Percentiles rank a stretch among this genome's conserved stretches.
Evolutionary conservation across 2,888 invertebrate genomes (phyloP).

Genomic region (Pelosia muscerda): DNA sequence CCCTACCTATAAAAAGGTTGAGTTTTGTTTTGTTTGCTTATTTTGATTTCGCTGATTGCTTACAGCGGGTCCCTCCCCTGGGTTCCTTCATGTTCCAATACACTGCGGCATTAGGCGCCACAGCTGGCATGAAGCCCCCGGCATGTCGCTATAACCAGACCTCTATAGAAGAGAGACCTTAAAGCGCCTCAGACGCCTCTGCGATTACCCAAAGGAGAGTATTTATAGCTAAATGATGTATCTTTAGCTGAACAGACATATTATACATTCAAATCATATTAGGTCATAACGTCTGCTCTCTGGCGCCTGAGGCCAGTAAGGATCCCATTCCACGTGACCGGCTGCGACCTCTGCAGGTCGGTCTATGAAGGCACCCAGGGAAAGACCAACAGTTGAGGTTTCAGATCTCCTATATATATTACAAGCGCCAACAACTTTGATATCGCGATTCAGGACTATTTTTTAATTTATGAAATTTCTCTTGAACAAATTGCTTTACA

Average conservation of each 20-base stretch:
- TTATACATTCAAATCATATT: not conserved
- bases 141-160: constrained; percentile 11
- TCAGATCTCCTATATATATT: constrained; percentile 13
- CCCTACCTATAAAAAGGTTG: no score
- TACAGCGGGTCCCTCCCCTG: constrained; percentile 18
- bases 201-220: constrained; percentile 16
- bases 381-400: constrained; percentile 12
- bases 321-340: constrained; percentile 9
- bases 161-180: constrained; percentile 17
- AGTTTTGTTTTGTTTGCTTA: not conserved
- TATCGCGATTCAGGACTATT: constrained; percentile 15
- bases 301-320: constrained; percentile 15
- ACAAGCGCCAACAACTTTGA: not conserved
- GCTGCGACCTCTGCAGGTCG: constrained; percentile 14
- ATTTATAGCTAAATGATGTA: no score
- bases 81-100: constrained; percentile 16
- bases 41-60: constrained; percentile 8
- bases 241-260: not conserved
- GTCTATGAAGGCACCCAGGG: constrained; percentile 19
- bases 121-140: constrained; percentile 16
- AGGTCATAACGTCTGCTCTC: not conserved
- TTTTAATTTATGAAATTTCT: not conserved
- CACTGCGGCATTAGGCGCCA: not conserved
- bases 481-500: not conserved
- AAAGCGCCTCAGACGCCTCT: constrained; percentile 20